phyloP scores from a whole-genome alignment of 1,140 invertebrate genomes.

The Coenobita brevimanus region DNA sequence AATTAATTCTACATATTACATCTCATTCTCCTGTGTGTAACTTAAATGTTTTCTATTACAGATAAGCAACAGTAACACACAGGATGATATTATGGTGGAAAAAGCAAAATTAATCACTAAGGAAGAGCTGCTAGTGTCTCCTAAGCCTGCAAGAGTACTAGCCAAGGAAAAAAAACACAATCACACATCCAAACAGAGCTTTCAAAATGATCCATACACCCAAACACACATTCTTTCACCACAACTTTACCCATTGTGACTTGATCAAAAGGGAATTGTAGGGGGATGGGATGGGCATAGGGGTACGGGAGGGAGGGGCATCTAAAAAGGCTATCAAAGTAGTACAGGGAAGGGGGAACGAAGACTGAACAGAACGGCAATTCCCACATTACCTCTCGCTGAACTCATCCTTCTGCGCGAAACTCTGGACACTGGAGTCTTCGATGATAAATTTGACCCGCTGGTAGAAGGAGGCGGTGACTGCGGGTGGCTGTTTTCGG shows the following conservation, averaged over 20 bases:
- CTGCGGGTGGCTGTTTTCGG: conserved; percentile 94
- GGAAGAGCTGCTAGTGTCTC: too few species aligned
- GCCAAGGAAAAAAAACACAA: too few species aligned
- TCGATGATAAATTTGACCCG: conserved; percentile 98
- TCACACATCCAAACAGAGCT: neutral
- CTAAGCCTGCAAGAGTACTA: too few species aligned
- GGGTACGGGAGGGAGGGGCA: neutral
- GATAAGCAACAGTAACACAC: too few species aligned
- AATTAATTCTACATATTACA: too few species aligned
- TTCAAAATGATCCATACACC: neutral
- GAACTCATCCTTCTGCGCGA: conserved; percentile 97
- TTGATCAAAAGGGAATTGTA: too few species aligned
- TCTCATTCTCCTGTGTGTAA: too few species aligned
- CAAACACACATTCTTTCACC: neutral
- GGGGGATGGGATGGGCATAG: too few species aligned
- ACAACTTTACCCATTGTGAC: too few species aligned
- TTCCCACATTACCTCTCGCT: conserved; percentile 91
- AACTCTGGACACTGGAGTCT: conserved; percentile 98
- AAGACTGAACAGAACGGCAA: conserved; percentile 2
- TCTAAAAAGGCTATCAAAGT: neutral
- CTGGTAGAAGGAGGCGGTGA: conserved; percentile 98
- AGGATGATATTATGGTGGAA: too few species aligned
- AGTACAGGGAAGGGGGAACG: neutral
- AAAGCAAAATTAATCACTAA: too few species aligned
- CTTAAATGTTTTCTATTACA: too few species aligned